These are phyloP conservation scores for Lontra canadensis DNA, from an alignment of 2,113 vertebrate genomes.

Conservation along the genomic window DNA sequence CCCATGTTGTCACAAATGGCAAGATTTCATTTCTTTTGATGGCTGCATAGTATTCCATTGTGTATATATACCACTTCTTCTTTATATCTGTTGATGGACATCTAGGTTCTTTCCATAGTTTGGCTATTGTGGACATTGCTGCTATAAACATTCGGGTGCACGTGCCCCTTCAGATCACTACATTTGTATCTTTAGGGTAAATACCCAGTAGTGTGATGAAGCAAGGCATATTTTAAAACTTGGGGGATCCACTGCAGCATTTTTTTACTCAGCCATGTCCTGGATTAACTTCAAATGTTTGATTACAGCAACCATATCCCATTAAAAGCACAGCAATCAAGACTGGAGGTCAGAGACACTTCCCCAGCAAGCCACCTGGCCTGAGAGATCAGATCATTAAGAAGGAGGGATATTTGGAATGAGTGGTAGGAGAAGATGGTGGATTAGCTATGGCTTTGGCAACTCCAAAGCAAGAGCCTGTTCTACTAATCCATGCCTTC, in stretches of 20 bases:
- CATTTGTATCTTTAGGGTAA: no score
- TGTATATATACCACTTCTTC: no score
- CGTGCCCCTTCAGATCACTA: no score
- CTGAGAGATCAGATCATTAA: not conserved
- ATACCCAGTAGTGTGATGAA: no score
- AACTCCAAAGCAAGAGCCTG: not conserved
- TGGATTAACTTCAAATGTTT: not conserved
- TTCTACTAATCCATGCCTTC: not conserved
- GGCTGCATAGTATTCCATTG: no score
- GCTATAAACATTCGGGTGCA: no score
- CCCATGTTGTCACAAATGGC: no score
- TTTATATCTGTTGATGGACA: no score
- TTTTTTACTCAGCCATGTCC: not conserved
- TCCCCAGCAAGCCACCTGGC: not conserved
- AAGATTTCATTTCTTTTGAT: no score
- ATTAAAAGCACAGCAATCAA: not conserved
- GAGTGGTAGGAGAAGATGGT: not conserved
- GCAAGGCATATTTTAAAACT: not conserved
- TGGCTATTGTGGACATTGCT: no score
- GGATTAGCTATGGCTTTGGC: not conserved
- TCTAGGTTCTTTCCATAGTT: no score
- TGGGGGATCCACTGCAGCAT: no score
- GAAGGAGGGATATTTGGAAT: not conserved
- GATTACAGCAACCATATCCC: not conserved
- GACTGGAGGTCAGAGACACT: not conserved